Evolutionary conservation across 1,140 invertebrate genomes (phyloP), one percentile per base, ranked within the genome.

Genomic region (Ectropis grisescens): DNA sequence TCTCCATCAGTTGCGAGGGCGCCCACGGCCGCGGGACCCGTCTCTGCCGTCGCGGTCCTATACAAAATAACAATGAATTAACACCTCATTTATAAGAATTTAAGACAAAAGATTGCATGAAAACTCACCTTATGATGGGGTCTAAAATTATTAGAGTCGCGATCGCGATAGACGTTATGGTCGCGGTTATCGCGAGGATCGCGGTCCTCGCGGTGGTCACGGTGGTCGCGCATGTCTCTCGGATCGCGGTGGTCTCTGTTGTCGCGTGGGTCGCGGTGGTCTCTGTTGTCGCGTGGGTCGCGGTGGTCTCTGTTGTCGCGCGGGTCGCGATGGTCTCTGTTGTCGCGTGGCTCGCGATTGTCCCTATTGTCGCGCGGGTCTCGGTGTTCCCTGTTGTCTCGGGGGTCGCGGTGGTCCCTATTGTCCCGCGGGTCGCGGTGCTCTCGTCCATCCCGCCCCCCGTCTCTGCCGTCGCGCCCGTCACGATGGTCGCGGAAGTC

Each of bases 21-120:
- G 68, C 16, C 75, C 72, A 29, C 74, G 72, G n/a, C 75, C 72
- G 32, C 75, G 75, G 4, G 75, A 78, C 9, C 80, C 16, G 16
- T 19, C 16, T 10, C 79, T 64, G 32, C 80, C 16, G 16, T 19
- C 16, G 10, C 79, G 66, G 32, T 83, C 82, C 82, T 83, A 67
- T 34, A 82, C 66, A 29, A 58, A 40, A 49, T 13, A 24, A 12
- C 8, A 22, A 35, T 37, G 5, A 11, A 13, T 22, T 32, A 32
- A 36, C 26, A 29, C 13, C 11, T 3, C 11, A 13, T 24, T 37
- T 29, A 9, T 27, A 29, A 23, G 13, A 10, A 36, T 10, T 12
- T 13, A 29, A 12, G 5, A 19, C 8, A 19, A 19, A 19, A 19
- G 3, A 19, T 30, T 15, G 13, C 14, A 12, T 37, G 11, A 33